Conservation (phyloP, 2,113 vertebrate genomes). For the Cisticola juncidis region DNA sequence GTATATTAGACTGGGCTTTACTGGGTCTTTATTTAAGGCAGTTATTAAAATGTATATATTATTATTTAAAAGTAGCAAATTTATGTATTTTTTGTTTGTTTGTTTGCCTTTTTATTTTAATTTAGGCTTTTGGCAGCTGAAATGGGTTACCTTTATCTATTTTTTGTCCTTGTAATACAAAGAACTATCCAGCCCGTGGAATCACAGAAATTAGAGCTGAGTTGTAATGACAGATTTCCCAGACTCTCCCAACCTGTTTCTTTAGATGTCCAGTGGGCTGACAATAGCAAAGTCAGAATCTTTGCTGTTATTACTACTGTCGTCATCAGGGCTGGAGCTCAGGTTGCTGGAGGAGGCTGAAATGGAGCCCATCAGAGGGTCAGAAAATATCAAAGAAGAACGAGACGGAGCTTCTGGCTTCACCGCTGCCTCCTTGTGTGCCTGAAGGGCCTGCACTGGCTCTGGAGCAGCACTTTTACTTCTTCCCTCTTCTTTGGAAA, state of each 20-base stretch:
- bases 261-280: conserved; percentile 86
- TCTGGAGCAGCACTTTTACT: neutral
- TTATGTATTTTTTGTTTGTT: neutral
- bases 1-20: neutral
- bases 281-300: conserved; percentile 99
- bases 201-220: neutral
- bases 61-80: neutral
- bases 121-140: conserved; percentile 16
- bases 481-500: conserved; percentile 84
- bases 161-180: conserved; percentile 8
- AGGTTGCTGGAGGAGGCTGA: conserved; percentile 87
- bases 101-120: neutral
- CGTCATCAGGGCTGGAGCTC: conserved; percentile 88
- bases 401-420: conserved; percentile 69
- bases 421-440: conserved; percentile 45
- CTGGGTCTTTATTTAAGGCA: conserved; percentile 24
- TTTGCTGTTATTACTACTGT: conserved; percentile 94
- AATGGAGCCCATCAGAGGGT: conserved; percentile 84
- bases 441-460: conserved; percentile 41
- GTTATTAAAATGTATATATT: neutral
- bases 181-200: neutral
- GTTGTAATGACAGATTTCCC: neutral
- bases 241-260: neutral
- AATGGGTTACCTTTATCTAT: neutral
- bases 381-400: conserved; percentile 80